Evolutionary conservation across 2,113 vertebrate genomes (phyloP).

Genomic region (Ramphastos sulfuratus): DNA sequence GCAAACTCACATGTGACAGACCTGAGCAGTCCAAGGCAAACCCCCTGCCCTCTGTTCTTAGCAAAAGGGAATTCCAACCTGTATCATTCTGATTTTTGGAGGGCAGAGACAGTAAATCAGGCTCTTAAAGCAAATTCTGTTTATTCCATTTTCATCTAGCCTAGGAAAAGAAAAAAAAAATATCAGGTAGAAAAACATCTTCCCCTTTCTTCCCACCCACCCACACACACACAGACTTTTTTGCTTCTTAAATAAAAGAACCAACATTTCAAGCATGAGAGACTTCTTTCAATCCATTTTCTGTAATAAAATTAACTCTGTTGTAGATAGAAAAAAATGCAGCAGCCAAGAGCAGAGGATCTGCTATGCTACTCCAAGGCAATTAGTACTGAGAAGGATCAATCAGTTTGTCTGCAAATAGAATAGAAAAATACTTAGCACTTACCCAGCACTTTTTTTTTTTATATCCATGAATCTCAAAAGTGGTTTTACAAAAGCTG

Average conservation of each 20-base stretch:
- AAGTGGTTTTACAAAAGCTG: conserved; percentile 55
- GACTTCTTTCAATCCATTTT: conserved; percentile 34
- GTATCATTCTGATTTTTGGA: neutral
- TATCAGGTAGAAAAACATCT: conserved; percentile 54
- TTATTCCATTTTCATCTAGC: conserved; percentile 48
- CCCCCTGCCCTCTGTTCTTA: neutral
- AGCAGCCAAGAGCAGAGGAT: conserved; percentile 41
- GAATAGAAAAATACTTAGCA: conserved; percentile 60
- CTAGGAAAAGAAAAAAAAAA: conserved; percentile 63
- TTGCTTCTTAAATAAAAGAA: conserved; percentile 42
- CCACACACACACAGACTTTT: neutral
- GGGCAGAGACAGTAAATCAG: neutral
- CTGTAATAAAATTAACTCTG: conserved; percentile 57
- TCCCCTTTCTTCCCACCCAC: neutral
- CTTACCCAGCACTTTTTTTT: conserved; percentile 26
- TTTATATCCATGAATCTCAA: conserved; percentile 6
- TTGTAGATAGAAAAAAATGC: conserved; percentile 36
- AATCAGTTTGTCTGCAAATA: conserved; percentile 44
- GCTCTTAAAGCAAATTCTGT: conserved; percentile 41
- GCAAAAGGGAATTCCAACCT: neutral
- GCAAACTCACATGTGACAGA: neutral
- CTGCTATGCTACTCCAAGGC: conserved; percentile 32
- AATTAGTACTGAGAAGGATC: conserved; percentile 47
- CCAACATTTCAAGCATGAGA: conserved; percentile 46
- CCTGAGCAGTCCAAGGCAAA: neutral